phyloP scores from a whole-genome alignment of 1,140 invertebrate species.

The Anoplolepis gracilipes region DNA sequence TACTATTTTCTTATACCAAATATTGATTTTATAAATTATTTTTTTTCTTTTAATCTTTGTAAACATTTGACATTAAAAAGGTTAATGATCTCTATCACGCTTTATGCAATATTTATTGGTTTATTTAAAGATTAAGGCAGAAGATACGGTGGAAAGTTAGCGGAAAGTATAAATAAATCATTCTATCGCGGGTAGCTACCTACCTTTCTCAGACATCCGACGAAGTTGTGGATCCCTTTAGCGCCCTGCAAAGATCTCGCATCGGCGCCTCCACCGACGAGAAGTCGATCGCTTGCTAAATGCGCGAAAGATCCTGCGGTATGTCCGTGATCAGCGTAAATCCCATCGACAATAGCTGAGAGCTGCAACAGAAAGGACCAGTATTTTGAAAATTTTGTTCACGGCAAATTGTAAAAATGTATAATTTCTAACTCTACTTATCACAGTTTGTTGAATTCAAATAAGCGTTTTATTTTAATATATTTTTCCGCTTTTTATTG shows the following conservation, averaged over 20 bases:
- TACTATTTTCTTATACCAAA: slow-evolving; percentile 9
- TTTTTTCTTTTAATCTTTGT: neutral
- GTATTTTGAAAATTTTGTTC: neutral
- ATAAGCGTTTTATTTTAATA: slow-evolving; percentile 1
- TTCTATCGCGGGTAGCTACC: slow-evolving; percentile 61
- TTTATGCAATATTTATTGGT: slow-evolving; percentile 21
- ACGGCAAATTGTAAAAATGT: neutral
- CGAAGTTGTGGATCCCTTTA: slow-evolving; percentile 95
- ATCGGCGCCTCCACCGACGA: slow-evolving; percentile 96
- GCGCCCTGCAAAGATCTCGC: slow-evolving; percentile 92
- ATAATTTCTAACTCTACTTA: neutral
- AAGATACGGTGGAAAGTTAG: slow-evolving; percentile 3
- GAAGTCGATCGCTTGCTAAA: slow-evolving; percentile 94
- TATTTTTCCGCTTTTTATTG: neutral
- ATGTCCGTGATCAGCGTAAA: slow-evolving; percentile 96
- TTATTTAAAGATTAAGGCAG: neutral
- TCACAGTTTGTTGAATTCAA: neutral
- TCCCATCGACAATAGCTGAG: slow-evolving; percentile 95
- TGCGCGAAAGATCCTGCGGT: slow-evolving; percentile 96
- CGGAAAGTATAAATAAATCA: slow-evolving; percentile 50
- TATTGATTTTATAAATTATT: neutral
- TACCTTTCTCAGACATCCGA: slow-evolving; percentile 98
- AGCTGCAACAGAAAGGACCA: slow-evolving; percentile 89
- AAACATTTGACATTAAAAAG: neutral
- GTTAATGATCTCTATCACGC: neutral